Conservation (phyloP, 1,140 invertebrate species). For the Aphis gossypii region DNA sequence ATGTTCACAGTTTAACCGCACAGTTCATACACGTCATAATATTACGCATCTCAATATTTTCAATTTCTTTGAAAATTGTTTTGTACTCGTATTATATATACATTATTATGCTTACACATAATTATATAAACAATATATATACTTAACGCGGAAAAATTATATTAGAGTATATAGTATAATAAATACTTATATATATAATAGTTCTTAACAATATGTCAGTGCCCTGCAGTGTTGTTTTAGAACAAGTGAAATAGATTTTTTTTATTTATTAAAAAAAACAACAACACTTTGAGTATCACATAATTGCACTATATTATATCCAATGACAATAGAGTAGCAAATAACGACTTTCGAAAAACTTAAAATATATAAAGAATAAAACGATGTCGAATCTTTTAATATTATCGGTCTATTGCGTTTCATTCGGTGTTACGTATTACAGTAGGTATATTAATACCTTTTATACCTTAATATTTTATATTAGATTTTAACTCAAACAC, state of each 20-base stretch:
- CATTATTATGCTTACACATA: neutral
- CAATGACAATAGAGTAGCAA: neutral
- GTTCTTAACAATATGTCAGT: neutral
- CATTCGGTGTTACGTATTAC: neutral
- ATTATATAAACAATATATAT: neutral
- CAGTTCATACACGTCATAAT: neutral
- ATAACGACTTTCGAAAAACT: neutral
- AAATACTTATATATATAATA: neutral
- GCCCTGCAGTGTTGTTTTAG: neutral
- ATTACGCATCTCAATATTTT: neutral
- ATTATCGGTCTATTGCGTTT: neutral
- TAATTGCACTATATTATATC: neutral
- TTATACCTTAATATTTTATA: neutral
- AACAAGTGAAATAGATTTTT: neutral
- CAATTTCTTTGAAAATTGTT: slow-evolving; percentile 28
- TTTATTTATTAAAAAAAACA: neutral
- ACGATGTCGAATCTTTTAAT: neutral
- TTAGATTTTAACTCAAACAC: neutral
- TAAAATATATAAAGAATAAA: neutral
- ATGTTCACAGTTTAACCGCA: neutral
- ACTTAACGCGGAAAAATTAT: neutral
- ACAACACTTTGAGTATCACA: neutral
- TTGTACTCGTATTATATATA: neutral
- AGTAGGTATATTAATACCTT: neutral
- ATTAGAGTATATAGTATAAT: neutral